Evolutionary conservation across 2,888 invertebrate genomes (phyloP), one percentile per base, ranked within the genome.

Genomic region (Muscina levida): DNA sequence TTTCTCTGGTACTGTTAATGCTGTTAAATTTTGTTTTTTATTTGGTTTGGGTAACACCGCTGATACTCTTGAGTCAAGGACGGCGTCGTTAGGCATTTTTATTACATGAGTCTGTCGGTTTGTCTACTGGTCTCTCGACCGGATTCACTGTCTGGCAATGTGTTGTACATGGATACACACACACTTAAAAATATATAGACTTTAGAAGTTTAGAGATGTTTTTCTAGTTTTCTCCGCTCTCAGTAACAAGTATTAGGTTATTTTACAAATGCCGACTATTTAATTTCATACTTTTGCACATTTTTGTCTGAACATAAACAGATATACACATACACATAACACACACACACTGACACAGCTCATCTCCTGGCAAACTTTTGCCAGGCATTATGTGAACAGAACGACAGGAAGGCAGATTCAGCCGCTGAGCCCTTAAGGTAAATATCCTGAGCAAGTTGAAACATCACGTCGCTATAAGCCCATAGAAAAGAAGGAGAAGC

Each of bases 211-310:
- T 42, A 22, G 42, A 19, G 62, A 62, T 62, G 62, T 31, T 31
- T 31, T 31, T 31, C 11, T 51, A 31, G 31, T 31, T 31, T 31
- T 31, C 8, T 31, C 31, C 8, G 3, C 8, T 31, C 31, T 31
- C 31, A 31, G n/a, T 8, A 31, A 31, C 31, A 8, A 31, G 31
- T 31, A 31, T 31, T 31, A 31, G 31, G 31, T 53, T 53, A 51
- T 53, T 53, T 53, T 42, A 39, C 39, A 62, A 62, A 62, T 62
- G 62, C 22, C 62, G 26, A 8, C 11, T 13, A 42, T 62, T 62
- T 62, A 62, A 62, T 42, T 62, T 62, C 62, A 62, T 62, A 62
- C 62, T 42, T 62, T 62, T 22, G 0, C 3, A 39, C 37, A 17
- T 39, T 15, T 51, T 51, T 51, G 22, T 51, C 5, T 42, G 22